Base-by-base conservation (phyloP, 2,797 vertebrate species). In the Coracias cyanogaster region DNA sequence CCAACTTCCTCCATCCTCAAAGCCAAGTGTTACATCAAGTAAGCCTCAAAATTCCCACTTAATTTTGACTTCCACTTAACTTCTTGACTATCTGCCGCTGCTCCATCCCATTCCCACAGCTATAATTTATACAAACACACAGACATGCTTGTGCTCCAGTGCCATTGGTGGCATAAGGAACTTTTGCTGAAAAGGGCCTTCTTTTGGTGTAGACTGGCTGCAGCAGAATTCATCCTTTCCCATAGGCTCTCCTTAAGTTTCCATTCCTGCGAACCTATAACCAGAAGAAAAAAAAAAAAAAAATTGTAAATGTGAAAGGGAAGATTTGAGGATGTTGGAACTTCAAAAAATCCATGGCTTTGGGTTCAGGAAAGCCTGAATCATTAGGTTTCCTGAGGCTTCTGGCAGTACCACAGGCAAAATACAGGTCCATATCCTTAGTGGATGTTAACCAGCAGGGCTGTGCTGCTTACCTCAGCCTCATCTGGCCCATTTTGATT, bases 41-140 rank as follows among this genome's bases (percentile, higher is more conserved):
- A 96, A 95, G 89, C 93, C 91, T 96, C 95, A 97, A 94, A 95
- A 94, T 95, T 94, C 93, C 94, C 91, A 93, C 94, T 95, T 94
- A 94, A 97, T 96, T 96, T 93, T 73, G 41, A 95, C 85, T 93
- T 96, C 93, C 95, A 86, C 88, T 97, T 94, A 96, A 94, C 88
- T 97, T 43, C 52, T 95, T 95, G 91, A 96, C 86, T 96, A 82
- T 90, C 88, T 91, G 78, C 90, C 88, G 71, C 81, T 61, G 52
- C 24, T 90, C 81, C 89, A 71, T 3, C 90, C 74, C 90, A 87
- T 93, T 94, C 86, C 83, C 88, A 94, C 81, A 94, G 67, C 60
- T 93, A 93, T 92, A 94, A 94, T 95, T 92, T 95, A 94, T 86
- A 92, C 57, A 90, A 88, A 86, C 73, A 96, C n/a, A 69, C 48